phyloP scores from a whole-genome alignment of 2,888 invertebrate genomes.

The Hoplodrina blanda region DNA sequence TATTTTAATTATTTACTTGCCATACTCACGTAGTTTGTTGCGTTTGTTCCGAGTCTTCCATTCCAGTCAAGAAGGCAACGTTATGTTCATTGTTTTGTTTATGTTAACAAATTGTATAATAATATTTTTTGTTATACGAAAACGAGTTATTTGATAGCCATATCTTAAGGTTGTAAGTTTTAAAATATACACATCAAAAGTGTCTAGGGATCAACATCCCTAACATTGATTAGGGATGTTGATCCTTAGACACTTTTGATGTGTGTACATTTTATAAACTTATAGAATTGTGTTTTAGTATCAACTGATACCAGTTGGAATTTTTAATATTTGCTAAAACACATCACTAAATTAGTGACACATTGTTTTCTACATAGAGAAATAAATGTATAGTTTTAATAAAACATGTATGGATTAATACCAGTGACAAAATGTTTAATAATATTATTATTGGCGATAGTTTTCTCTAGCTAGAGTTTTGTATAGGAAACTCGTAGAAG shows the following conservation, averaged over 20 bases:
- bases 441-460: constrained; percentile 51
- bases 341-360: constrained; percentile 36
- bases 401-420: constrained; percentile 45
- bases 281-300: constrained; percentile 48
- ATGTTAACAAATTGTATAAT: constrained; percentile 84
- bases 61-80: constrained; percentile 77
- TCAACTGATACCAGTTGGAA: constrained; percentile 44
- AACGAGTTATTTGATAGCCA: constrained; percentile 70
- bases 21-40: constrained; percentile 86
- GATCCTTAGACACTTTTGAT: too few species aligned
- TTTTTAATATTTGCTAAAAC: constrained; percentile 42
- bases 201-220: too few species aligned
- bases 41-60: constrained; percentile 85
- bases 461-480: constrained; percentile 49
- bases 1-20: constrained; percentile 88
- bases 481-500: constrained; percentile 45
- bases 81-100: constrained; percentile 86
- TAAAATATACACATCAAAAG: too few species aligned
- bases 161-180: constrained; percentile 69
- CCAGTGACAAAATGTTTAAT: constrained; percentile 54
- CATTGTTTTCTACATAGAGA: constrained; percentile 22
- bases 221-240: too few species aligned
- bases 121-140: constrained; percentile 81
- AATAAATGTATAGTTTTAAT: constrained; percentile 45
- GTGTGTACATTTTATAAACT: constrained; percentile 55